Percentiles rank a stretch among this genome's conserved stretches.
Conservation (phyloP, 2,888 invertebrate species). For the Stenoptilia bipunctidactyla region DNA sequence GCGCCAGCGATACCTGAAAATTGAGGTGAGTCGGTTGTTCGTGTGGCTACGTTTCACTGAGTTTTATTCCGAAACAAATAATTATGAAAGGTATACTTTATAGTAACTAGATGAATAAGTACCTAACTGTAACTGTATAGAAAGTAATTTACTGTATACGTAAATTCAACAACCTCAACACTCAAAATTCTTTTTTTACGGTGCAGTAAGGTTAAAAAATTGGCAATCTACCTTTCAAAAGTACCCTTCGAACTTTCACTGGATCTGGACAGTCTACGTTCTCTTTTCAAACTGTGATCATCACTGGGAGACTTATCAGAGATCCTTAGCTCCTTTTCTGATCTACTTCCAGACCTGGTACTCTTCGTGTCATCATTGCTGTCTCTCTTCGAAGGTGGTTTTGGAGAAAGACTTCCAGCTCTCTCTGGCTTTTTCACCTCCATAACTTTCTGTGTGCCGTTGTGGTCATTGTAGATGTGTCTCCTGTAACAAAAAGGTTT, state of each 20-base stretch:
- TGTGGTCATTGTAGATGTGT: slow-evolving; percentile 35
- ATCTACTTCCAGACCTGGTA: slow-evolving; percentile 43
- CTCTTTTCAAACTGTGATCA: slow-evolving; percentile 29
- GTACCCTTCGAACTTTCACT: slow-evolving; percentile 54
- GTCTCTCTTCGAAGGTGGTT: slow-evolving; percentile 36
- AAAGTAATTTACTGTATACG: too few relatives aligned
- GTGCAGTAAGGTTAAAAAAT: too few relatives aligned
- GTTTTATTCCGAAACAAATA: too few relatives aligned
- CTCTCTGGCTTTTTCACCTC: slow-evolving; percentile 62
- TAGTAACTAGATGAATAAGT: too few relatives aligned
- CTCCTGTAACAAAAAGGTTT: slow-evolving; percentile 23
- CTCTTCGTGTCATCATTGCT: slow-evolving; percentile 34
- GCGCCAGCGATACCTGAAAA: too few relatives aligned
- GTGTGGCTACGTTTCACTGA: too few relatives aligned
- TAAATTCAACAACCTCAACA: too few relatives aligned
- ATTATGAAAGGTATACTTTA: too few relatives aligned
- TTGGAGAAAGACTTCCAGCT: slow-evolving; percentile 56
- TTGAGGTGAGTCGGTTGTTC: too few relatives aligned
- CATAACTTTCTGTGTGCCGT: slow-evolving; percentile 40
- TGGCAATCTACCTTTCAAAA: slow-evolving; percentile 41
- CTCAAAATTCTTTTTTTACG: too few relatives aligned
- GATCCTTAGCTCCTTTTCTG: slow-evolving; percentile 45
- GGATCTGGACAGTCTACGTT: slow-evolving; percentile 38
- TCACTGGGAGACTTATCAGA: slow-evolving; percentile 55
- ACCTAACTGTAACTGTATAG: too few relatives aligned